Conservation (phyloP, 2,888 invertebrate genomes). For the Himalopsyche tibetana region DNA sequence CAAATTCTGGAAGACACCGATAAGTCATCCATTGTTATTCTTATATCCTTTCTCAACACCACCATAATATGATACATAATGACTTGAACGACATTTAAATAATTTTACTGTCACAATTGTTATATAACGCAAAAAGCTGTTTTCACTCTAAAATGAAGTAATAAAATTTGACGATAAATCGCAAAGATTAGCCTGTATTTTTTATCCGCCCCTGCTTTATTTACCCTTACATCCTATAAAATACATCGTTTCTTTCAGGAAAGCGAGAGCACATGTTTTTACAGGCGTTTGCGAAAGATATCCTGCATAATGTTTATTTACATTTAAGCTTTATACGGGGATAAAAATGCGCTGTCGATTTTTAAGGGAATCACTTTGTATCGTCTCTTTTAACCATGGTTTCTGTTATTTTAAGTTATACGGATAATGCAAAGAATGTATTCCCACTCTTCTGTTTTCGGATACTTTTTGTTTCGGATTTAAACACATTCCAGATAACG, state of each 20-base stretch:
- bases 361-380: neutral
- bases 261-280: conserved; percentile 18
- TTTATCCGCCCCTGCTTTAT: conserved; percentile 7
- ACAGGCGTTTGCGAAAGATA: conserved; percentile 18
- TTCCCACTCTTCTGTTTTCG: no score
- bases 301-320: conserved; percentile 14
- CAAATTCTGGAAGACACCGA: no score
- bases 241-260: neutral
- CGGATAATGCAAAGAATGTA: no score
- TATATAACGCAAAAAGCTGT: neutral
- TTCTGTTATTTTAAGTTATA: neutral
- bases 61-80: neutral
- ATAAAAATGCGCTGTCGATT: conserved; percentile 7
- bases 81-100: neutral
- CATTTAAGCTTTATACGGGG: conserved; percentile 13
- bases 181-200: conserved; percentile 3
- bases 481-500: no score
- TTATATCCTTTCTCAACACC: no score
- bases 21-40: no score
- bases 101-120: neutral
- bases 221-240: conserved; percentile 16
- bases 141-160: neutral
- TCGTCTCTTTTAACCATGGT: neutral
- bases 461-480: no score
- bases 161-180: conserved; percentile 5